Evolutionary conservation across 2,888 invertebrate species (phyloP).

Genomic region (Leptura quadrifasciata): DNA sequence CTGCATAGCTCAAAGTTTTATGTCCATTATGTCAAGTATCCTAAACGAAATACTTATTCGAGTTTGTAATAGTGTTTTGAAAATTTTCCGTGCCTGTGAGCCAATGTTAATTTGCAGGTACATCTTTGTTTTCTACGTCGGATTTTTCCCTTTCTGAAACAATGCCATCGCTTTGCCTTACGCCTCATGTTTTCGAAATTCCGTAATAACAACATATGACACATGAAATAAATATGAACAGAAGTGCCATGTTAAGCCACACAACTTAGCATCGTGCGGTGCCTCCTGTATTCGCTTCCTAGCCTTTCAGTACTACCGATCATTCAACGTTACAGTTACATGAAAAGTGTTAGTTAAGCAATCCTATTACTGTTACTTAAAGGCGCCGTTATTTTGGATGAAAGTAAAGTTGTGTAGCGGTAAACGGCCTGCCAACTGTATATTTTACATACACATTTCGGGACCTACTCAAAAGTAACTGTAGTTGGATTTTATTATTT

Average conservation of each 20-base stretch:
- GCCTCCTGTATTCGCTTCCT: background rate
- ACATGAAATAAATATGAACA: background rate
- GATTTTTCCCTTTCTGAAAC: too few species aligned
- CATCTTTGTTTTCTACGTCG: too few species aligned
- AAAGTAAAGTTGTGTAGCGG: slow-evolving; percentile 64
- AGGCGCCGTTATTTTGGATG: slow-evolving; percentile 60
- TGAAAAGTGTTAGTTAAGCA: slow-evolving; percentile 63
- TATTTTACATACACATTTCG: slow-evolving; percentile 55
- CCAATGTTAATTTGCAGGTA: too few species aligned
- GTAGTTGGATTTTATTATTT: slow-evolving; percentile 39
- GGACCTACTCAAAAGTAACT: slow-evolving; percentile 52
- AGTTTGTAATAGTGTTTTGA: too few species aligned
- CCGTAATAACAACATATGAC: background rate
- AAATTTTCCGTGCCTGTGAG: too few species aligned
- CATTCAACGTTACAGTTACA: slow-evolving; percentile 55
- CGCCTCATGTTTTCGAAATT: background rate
- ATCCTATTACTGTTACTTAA: slow-evolving; percentile 59
- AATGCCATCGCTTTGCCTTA: too few species aligned
- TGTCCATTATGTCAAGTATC: too few species aligned
- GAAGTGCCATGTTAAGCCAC: background rate
- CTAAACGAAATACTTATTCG: too few species aligned
- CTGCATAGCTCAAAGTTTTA: too few species aligned
- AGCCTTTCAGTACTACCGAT: slow-evolving; percentile 37
- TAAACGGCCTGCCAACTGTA: slow-evolving; percentile 49
- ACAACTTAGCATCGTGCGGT: background rate